phyloP scores from a whole-genome alignment of 2,797 vertebrate species.

The Hippoglossus hippoglossus region DNA sequence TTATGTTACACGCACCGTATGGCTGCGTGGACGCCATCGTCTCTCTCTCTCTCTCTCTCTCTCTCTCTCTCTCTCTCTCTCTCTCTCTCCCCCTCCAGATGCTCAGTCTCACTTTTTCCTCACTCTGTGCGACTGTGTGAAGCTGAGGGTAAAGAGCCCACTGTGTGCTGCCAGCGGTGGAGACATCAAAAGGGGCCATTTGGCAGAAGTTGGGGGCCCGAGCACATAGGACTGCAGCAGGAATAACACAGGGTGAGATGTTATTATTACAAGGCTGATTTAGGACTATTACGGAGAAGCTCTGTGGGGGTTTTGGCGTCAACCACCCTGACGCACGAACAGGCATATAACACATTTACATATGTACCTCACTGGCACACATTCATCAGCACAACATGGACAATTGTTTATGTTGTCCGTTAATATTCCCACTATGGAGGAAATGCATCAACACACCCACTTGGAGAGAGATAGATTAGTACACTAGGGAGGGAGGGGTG shows the following conservation, averaged over 20 bases:
- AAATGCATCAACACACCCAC: conserved; percentile 10
- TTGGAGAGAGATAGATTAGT: conserved; percentile 43
- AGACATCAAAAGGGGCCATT: conserved; percentile 72
- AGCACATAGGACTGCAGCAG: conserved; percentile 71
- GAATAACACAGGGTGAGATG: conserved; percentile 83
- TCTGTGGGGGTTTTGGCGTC: conserved; percentile 56
- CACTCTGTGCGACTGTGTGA: conserved; percentile 41
- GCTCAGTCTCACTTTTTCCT: conserved; percentile 50
- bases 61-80: conserved; percentile 11
- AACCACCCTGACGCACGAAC: conserved; percentile 35
- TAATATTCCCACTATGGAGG: conserved; percentile 21
- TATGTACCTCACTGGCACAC: conserved; percentile 10
- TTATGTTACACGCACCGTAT: conserved; percentile 35
- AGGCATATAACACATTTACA: conserved; percentile 22
- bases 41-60: conserved; percentile 3
- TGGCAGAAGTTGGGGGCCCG: conserved; percentile 57
- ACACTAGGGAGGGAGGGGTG: conserved; percentile 57
- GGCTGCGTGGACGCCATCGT: conserved; percentile 28
- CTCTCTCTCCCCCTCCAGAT: conserved; percentile 29
- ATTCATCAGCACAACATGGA: conserved; percentile 13
- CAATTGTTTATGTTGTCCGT: conserved; percentile 27
- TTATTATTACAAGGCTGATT: conserved; percentile 84
- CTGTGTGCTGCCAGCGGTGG: conserved; percentile 60
- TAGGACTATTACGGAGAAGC: conserved; percentile 78
- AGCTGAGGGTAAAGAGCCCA: conserved; percentile 53